These are phyloP conservation scores for Nysson spinosus DNA, from an alignment of 2,888 invertebrate species.

Conservation along the genomic window DNA sequence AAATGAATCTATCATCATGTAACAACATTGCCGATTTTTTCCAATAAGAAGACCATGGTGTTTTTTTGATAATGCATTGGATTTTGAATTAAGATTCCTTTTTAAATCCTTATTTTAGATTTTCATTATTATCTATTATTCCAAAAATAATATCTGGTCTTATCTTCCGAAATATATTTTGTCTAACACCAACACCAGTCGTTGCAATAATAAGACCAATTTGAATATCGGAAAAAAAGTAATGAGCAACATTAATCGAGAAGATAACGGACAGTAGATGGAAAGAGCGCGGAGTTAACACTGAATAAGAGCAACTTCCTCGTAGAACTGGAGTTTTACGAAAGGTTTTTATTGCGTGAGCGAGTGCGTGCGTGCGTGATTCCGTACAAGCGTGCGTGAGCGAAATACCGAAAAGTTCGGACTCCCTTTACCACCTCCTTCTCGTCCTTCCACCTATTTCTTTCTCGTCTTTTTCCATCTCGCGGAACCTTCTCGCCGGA, in stretches of 20 bases:
- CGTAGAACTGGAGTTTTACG: conserved; percentile 41
- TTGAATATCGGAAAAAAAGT: conserved; percentile 1
- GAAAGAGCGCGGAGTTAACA: conserved; percentile 7
- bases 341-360: conserved; percentile 65
- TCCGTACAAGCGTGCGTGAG: conserved; percentile 74
- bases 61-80: too few species aligned
- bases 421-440: conserved; percentile 35
- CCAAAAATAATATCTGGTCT: too few species aligned
- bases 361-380: conserved; percentile 61
- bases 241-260: conserved; percentile 21
- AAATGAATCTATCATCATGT: too few species aligned
- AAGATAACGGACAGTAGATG: conserved; percentile 40
- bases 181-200: too few species aligned
- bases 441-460: conserved; percentile 16
- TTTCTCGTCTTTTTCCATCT: conserved; percentile 37
- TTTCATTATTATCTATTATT: too few species aligned
- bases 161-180: too few species aligned
- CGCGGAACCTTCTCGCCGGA: conserved; percentile 56
- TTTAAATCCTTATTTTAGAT: too few species aligned
- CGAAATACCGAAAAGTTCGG: conserved; percentile 72
- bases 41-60: too few species aligned
- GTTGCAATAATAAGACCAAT: too few species aligned
- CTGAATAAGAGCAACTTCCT: conserved; percentile 40
- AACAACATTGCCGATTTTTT: too few species aligned
- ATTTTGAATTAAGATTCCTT: too few species aligned